phyloP scores from a whole-genome alignment of 2,888 invertebrate genomes.

The Acrobasis consociella region DNA sequence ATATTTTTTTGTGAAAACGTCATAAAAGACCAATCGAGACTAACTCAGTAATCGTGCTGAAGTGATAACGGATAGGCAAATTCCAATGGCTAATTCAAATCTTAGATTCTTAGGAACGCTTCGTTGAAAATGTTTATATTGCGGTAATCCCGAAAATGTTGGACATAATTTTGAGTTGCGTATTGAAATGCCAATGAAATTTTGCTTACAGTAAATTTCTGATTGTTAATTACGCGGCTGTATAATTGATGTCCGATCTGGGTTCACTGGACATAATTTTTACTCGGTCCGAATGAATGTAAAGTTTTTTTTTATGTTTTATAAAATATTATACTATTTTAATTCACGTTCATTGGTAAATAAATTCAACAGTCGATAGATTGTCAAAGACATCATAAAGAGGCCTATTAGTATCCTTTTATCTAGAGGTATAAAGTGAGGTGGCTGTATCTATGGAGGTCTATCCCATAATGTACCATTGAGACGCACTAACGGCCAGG shows the following conservation, averaged over 20 bases:
- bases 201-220: slow-evolving; percentile 8
- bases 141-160: not conserved
- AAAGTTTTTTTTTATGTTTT: not conserved
- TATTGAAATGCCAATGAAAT: not conserved
- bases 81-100: not conserved
- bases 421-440: too few species aligned
- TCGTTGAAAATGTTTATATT: not conserved
- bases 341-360: too few species aligned
- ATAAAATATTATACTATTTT: too few species aligned
- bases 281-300: not conserved
- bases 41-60: not conserved
- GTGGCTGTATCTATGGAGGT: too few species aligned
- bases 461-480: too few species aligned
- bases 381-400: too few species aligned
- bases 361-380: too few species aligned
- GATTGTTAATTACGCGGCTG: slow-evolving; percentile 14
- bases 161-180: not conserved
- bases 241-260: slow-evolving; percentile 1
- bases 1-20: too few species aligned
- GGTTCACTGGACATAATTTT: not conserved
- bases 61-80: not conserved
- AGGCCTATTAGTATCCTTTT: too few species aligned
- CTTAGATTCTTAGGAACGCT: too few species aligned
- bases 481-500: too few species aligned
- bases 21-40: not conserved